A percentile compares a stretch with the other conserved stretches of the same genome.
These are phyloP conservation scores for Luidia sarsii DNA, from an alignment of 53 echinoderm and acorn worm genomes.

Conservation along the genomic window DNA sequence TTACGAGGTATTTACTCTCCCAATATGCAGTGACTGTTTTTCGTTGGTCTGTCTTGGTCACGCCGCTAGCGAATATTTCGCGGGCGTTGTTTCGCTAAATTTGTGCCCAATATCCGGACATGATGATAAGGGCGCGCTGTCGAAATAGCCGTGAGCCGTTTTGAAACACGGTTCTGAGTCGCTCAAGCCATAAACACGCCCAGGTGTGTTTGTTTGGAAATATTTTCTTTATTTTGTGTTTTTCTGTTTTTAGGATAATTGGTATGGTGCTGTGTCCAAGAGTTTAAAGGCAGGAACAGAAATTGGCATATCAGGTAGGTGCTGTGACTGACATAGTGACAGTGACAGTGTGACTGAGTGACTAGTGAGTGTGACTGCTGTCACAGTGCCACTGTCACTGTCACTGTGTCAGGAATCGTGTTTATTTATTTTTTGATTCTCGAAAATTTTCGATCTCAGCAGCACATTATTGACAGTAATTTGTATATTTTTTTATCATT, in stretches of 20 bases:
- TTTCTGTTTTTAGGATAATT: neutral
- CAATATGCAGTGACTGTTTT: neutral
- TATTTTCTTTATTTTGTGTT: neutral
- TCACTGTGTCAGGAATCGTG: too few species aligned
- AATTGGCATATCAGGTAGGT: constrained; percentile 27
- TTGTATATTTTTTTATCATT: too few species aligned
- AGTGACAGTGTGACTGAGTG: too few species aligned
- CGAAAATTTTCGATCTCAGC: too few species aligned
- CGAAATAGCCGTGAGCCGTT: neutral
- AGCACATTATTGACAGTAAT: too few species aligned
- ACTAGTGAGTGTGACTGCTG: too few species aligned
- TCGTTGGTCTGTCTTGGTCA: neutral
- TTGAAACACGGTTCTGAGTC: neutral
- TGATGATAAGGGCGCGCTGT: neutral
- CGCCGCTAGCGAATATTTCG: too few species aligned
- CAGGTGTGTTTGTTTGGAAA: neutral
- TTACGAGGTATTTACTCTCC: neutral
- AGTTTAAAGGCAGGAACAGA: neutral
- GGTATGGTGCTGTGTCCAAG: constrained; percentile 13
- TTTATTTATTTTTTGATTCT: too few species aligned
- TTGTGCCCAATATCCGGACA: constrained; percentile 11
- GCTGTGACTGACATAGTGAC: too few species aligned
- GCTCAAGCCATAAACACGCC: neutral
- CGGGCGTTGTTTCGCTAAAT: neutral
- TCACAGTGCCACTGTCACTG: too few species aligned